A percentile compares a stretch with the other conserved stretches of the same genome.
Evolutionary conservation across 1,140 invertebrate genomes (phyloP).

Genomic region (Sesamia nonagrioides): DNA sequence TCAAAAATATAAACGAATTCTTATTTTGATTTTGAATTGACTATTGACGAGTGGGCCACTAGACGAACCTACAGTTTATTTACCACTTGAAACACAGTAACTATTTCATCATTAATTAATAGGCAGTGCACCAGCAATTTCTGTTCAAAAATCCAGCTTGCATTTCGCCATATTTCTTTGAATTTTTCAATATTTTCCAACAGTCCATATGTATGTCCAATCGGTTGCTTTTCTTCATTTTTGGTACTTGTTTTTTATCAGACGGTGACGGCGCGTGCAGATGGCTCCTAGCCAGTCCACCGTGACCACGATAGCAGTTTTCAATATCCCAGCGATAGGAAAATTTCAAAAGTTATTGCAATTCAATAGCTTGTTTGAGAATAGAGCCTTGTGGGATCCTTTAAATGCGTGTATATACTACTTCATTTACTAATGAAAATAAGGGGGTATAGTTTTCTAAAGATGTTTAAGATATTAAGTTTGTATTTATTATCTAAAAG

Average conservation of each 20-base stretch:
- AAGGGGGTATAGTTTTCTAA: too few relatives aligned
- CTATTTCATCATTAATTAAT: neutral
- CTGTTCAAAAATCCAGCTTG: neutral
- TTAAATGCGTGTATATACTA: neutral
- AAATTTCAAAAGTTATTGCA: neutral
- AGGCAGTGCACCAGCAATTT: too few relatives aligned
- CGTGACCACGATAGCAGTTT: slow-evolving; percentile 5
- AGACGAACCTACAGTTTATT: too few relatives aligned
- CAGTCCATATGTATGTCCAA: neutral
- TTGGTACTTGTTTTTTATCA: neutral
- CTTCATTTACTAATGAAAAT: too few relatives aligned
- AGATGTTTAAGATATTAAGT: too few relatives aligned
- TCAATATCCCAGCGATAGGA: slow-evolving; percentile 14
- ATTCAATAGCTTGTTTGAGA: slow-evolving; percentile 6
- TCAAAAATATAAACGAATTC: too few relatives aligned
- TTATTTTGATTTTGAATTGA: too few relatives aligned
- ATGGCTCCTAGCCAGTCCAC: neutral
- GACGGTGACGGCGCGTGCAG: neutral
- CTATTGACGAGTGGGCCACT: too few relatives aligned
- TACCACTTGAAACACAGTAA: neutral
- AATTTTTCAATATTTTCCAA: slow-evolving; percentile 4
- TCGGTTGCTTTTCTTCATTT: neutral
- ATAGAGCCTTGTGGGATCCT: neutral
- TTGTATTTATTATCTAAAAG: too few relatives aligned
- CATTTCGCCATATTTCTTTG: neutral